Evolutionary conservation across 2,888 invertebrate species (phyloP), one percentile per base, ranked within the genome.

Genomic region (Rhaphigaster nebulosa): DNA sequence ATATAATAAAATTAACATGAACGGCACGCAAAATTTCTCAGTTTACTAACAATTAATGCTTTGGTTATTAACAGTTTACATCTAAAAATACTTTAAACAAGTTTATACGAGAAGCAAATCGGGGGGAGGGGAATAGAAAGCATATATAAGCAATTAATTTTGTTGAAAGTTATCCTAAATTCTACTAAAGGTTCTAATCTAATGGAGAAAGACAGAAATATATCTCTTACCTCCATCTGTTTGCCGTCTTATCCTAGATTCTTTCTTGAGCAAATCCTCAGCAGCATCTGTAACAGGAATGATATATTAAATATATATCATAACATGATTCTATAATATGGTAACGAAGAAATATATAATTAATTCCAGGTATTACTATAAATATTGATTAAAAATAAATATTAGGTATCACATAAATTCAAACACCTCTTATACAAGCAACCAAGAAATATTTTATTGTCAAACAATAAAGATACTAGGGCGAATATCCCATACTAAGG

Each of bases 241-340:
- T 20, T 88, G 54, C 60, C 88, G 54, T n/a, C 45, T 88, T 88
- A 65, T 88, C 45, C 88, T 88, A 38, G 88, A n/a, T n/a, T 88
- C 60, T 26, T 60, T 65, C 34, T 88, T 60, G 60, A 88, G 88
- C 54, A 88, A 88, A 41, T 60, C 65, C 20, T 88, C 88, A 45
- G 88, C 54, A 88, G 50, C 88, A 88, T 88, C 88, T 88, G 88
- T 26, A 65, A 88, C 3, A 41, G n/a, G 15, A 41, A 54, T 20
- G 29, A 3, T 29, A 6, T 4, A 8, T 65, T 65, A 29, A 34
- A 29, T 60, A n/a, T 26, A 26, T 56, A 10, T 56, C 56, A 56
- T 26, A 26, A 45, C 45, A n/a, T n/a, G n/a, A n/a, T n/a, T n/a
- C n/a, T n/a, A n/a, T n/a, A n/a, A n/a, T n/a, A n/a, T n/a, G n/a